Evolutionary conservation across 2,888 invertebrate genomes (phyloP).

Genomic region (Agonopterix arenella): DNA sequence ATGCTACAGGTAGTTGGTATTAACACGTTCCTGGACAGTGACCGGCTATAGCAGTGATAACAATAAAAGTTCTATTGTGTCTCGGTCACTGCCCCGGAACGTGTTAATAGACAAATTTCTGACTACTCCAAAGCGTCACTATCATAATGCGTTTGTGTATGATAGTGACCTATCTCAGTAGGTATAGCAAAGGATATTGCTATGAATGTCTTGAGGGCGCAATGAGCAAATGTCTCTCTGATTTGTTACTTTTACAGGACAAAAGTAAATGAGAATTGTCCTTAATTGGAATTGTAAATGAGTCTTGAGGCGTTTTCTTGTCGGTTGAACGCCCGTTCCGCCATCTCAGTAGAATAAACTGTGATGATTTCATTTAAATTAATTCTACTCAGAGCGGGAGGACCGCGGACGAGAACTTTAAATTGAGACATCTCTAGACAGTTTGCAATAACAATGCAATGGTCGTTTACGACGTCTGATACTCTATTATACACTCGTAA

Average conservation of each 20-base stretch:
- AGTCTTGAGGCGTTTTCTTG: conserved; percentile 69
- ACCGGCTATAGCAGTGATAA: too few species aligned
- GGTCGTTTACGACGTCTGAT: conserved; percentile 14
- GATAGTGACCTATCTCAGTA: too few species aligned
- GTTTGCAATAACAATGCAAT: conserved; percentile 33
- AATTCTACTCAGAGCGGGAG: conserved; percentile 46
- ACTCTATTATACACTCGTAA: too few species aligned
- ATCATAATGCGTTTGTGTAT: too few species aligned
- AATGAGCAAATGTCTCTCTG: conserved; percentile 33
- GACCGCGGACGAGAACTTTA: conserved; percentile 38
- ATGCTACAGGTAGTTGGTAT: too few species aligned
- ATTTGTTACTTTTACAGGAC: conserved; percentile 60
- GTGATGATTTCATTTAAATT: conserved; percentile 73
- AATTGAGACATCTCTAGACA: conserved; percentile 45
- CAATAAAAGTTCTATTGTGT: too few species aligned
- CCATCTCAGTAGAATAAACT: conserved; percentile 68
- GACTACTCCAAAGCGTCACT: too few species aligned
- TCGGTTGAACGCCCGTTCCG: conserved; percentile 58
- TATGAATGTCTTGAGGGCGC: conserved; percentile 18
- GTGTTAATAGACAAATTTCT: too few species aligned
- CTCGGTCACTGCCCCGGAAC: too few species aligned
- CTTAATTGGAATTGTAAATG: conserved; percentile 75
- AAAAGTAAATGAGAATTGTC: conserved; percentile 71
- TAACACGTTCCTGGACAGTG: too few species aligned
- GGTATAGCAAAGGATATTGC: too few species aligned